These are phyloP conservation scores for Chrysolina americana DNA, from an alignment of 2,888 invertebrate species.

Conservation along the genomic window DNA sequence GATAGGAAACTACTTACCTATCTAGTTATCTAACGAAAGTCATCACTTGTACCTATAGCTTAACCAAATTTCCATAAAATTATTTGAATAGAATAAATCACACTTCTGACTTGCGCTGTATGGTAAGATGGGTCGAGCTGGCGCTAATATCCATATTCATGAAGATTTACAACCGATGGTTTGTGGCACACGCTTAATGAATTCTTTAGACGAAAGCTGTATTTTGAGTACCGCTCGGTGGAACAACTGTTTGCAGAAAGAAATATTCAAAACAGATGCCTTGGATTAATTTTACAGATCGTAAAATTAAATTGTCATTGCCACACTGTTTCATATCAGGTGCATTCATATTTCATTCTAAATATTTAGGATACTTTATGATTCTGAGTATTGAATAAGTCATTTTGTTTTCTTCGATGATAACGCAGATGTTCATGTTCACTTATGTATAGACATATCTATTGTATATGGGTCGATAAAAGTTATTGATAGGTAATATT, in stretches of 20 bases:
- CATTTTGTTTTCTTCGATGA: too few relatives aligned
- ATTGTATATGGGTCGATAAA: too few relatives aligned
- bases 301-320: neutral
- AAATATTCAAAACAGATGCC: neutral
- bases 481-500: too few relatives aligned
- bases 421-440: too few relatives aligned
- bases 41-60: neutral
- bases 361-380: too few relatives aligned
- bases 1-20: too few relatives aligned
- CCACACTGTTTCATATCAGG: neutral
- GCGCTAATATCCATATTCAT: conserved; percentile 22
- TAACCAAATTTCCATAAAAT: neutral
- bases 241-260: neutral
- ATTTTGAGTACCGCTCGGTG: neutral
- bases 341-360: neutral
- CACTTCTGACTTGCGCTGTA: conserved; percentile 12
- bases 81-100: conserved; percentile 3
- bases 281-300: neutral
- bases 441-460: too few relatives aligned
- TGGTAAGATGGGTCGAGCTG: conserved; percentile 11
- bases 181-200: conserved; percentile 18
- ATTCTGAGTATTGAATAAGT: too few relatives aligned
- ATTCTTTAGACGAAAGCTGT: conserved; percentile 8
- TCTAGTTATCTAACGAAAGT: neutral
- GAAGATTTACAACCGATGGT: conserved; percentile 17